These are phyloP conservation scores for Pachycephus smyrnensis DNA, from an alignment of 2,888 invertebrate genomes.

Conservation along the genomic window DNA sequence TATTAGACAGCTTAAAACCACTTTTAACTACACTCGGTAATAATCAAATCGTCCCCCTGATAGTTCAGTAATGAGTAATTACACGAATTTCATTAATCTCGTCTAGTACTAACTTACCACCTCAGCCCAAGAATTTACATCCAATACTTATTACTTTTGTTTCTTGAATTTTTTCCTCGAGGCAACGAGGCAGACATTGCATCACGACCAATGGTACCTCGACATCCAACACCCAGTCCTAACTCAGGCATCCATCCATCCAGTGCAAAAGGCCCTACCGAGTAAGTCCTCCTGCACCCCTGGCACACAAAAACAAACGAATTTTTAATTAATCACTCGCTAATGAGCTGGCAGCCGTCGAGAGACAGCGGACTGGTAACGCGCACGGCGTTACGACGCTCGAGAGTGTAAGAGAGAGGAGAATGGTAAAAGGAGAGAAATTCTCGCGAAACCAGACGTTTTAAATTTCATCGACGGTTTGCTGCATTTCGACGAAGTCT, in stretches of 20 bases:
- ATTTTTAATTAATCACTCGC: constrained; percentile 63
- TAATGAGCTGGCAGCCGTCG: constrained; percentile 55
- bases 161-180: background rate
- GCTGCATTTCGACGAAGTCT: constrained; percentile 27
- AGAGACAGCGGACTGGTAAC: constrained; percentile 25
- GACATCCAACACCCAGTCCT: constrained; percentile 1
- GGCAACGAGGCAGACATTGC: background rate
- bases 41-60: background rate
- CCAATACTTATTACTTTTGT: background rate
- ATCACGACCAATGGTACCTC: constrained; percentile 1
- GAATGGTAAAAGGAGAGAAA: constrained; percentile 6
- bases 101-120: background rate
- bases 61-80: background rate
- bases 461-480: constrained; percentile 44
- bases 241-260: background rate
- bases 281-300: constrained; percentile 4
- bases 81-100: background rate
- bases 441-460: constrained; percentile 19
- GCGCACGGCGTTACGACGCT: constrained; percentile 10
- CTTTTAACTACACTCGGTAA: background rate
- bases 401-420: constrained; percentile 11
- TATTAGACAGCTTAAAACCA: background rate
- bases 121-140: background rate
- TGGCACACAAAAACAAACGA: constrained; percentile 43
- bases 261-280: constrained; percentile 2